Evolutionary conservation across 37 sponge, comb jelly and placozoan genomes (phyloP), one percentile per base, ranked within the genome.

Genomic region (Bolinopsis microptera): DNA sequence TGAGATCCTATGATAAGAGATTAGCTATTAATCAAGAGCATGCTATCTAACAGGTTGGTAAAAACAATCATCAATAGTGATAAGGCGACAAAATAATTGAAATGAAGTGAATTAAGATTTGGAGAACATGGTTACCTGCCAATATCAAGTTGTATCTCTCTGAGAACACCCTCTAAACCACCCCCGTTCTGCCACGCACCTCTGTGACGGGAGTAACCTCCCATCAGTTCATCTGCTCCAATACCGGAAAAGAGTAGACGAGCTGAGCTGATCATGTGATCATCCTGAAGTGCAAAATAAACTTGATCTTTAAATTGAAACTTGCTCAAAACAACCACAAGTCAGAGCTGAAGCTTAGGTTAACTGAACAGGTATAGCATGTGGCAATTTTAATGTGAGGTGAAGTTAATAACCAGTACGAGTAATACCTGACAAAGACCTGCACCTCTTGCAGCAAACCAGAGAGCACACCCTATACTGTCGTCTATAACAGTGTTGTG

Each of bases 381-480:
- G n/a, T n/a, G n/a, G n/a, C n/a, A n/a, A n/a, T n/a, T n/a, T n/a
- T n/a, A n/a, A n/a, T n/a, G n/a, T n/a, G n/a, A n/a, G n/a, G n/a
- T n/a, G n/a, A n/a, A n/a, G n/a, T n/a, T n/a, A n/a, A n/a, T n/a
- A n/a, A n/a, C n/a, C n/a, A n/a, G n/a, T n/a, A n/a, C n/a, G n/a
- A n/a, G n/a, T n/a, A n/a, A 72, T 2, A 72, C 75, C 26, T 39
- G 69, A 93, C 95, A 93, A 16, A 83, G 0, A 0, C 99, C 99
- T 28, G 31, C 26, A 18, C 99, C 99, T 48, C 96, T 38, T 33
- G 99, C 97, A 48, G 96, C 97, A 94, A 99, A 97, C 99, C 99
- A 99, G 70, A 99, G 92, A 1, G 99, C 98, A 94, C 98, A 96
- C 21, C 99, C 99, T 22, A 99, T 96, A 77, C 99, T 99, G 94